Conservation (phyloP, 1,140 invertebrate genomes). For the Drosophila neocordata region DNA sequence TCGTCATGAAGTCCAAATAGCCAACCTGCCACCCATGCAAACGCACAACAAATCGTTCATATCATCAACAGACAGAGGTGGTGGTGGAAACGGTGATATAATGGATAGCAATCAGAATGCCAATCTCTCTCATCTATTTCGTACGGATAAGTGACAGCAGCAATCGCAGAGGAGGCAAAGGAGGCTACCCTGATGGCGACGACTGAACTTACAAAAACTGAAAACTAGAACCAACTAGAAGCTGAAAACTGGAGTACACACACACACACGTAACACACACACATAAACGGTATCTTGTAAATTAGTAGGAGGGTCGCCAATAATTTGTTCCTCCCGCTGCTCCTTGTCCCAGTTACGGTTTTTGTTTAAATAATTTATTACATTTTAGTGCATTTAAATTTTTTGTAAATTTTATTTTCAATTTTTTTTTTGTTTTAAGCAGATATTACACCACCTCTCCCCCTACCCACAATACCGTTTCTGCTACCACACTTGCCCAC, state of each 20-base stretch:
- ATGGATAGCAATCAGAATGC: conserved; percentile 76
- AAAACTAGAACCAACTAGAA: conserved; percentile 50
- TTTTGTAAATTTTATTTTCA: background rate
- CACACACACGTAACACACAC: background rate
- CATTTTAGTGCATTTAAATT: conserved; percentile 10
- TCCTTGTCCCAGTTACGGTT: background rate
- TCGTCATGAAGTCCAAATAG: conserved; percentile 92
- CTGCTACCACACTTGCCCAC: background rate
- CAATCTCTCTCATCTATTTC: conserved; percentile 64
- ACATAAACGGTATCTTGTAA: background rate
- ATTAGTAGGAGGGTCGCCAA: background rate
- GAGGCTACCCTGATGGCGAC: conserved; percentile 42
- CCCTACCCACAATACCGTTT: too few species aligned
- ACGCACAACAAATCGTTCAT: conserved; percentile 53
- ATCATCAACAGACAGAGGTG: background rate
- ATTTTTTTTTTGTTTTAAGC: background rate
- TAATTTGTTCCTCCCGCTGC: background rate
- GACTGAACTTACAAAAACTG: conserved; percentile 71
- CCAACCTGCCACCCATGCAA: conserved; percentile 89
- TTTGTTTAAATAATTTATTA: conserved; percentile 8
- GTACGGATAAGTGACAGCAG: conserved; percentile 65
- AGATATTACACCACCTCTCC: background rate
- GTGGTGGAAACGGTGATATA: conserved; percentile 39
- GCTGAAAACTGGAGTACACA: conserved; percentile 3
- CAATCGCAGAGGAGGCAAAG: conserved; percentile 25